Evolutionary conservation across 1,140 invertebrate species (phyloP).

Genomic region (Ceratina japonica): DNA sequence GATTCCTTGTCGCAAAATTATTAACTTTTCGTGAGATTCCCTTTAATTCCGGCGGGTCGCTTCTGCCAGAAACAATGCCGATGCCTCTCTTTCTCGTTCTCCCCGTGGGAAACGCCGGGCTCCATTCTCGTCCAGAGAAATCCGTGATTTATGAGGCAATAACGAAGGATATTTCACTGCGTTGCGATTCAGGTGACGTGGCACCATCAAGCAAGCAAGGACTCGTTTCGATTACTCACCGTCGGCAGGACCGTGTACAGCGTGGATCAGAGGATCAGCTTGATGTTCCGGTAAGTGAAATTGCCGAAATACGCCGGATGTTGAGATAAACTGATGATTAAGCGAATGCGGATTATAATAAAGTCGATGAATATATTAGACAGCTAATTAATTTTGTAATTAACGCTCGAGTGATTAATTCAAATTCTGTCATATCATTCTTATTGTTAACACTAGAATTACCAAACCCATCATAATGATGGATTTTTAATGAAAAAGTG

Average conservation of each 20-base stretch:
- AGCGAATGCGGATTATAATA: neutral
- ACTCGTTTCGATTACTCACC: constrained; percentile 87
- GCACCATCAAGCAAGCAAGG: constrained; percentile 83
- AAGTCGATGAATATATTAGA: too few relatives aligned
- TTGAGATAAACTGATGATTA: neutral
- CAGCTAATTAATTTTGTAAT: too few relatives aligned
- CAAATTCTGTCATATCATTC: too few relatives aligned
- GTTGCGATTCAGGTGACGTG: constrained; percentile 85
- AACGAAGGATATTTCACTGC: constrained; percentile 23
- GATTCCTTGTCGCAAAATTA: constrained; percentile 44
- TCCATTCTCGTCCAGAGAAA: neutral
- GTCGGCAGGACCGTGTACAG: constrained; percentile 85
- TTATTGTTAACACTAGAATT: too few relatives aligned
- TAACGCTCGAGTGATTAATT: too few relatives aligned
- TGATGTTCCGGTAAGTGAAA: constrained; percentile 77
- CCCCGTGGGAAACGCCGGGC: neutral
- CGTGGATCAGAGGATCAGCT: constrained; percentile 79
- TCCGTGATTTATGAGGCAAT: constrained; percentile 45
- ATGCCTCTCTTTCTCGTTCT: neutral
- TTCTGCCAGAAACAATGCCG: constrained; percentile 20
- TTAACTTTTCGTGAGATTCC: constrained; percentile 51
- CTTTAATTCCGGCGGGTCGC: constrained; percentile 16
- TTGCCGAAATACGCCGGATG: neutral
- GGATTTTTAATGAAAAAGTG: too few relatives aligned
- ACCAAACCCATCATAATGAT: too few relatives aligned